phyloP scores from a whole-genome alignment of 2,113 vertebrate genomes.

The Labrus mixtus region DNA sequence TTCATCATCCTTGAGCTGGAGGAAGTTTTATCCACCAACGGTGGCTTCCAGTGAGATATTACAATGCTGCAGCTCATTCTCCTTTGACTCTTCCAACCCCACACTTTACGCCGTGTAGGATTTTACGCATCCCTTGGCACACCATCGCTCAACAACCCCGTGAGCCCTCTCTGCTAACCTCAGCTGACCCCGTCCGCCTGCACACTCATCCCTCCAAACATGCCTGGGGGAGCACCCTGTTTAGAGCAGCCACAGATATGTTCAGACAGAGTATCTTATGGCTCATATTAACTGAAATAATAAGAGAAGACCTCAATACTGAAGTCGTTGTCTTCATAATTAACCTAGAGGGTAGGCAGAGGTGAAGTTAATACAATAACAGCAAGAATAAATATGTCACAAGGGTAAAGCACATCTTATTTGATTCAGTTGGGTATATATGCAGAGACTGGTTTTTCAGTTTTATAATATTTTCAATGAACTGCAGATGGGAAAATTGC shows the following conservation, averaged over 20 bases:
- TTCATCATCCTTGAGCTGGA: neutral
- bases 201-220: constrained; percentile 7
- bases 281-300: constrained; percentile 10
- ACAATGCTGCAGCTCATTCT: constrained; percentile 20
- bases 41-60: constrained; percentile 11
- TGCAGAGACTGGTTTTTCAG: neutral
- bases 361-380: constrained; percentile 14
- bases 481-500: constrained; percentile 23
- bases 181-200: constrained; percentile 28
- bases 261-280: constrained; percentile 11
- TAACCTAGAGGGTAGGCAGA: constrained; percentile 20
- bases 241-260: constrained; percentile 9
- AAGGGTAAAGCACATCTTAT: neutral
- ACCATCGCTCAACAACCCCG: constrained; percentile 9
- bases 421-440: neutral
- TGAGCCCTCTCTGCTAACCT: constrained; percentile 16
- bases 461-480: constrained; percentile 26
- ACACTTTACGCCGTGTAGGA: constrained; percentile 2
- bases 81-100: constrained; percentile 29
- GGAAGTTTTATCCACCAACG: neutral
- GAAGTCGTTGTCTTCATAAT: constrained; percentile 29
- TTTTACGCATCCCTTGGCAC: constrained; percentile 38
- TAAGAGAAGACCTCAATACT: constrained; percentile 4
- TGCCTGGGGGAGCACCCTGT: constrained; percentile 32
- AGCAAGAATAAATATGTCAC: neutral